Evolutionary conservation across 2,888 invertebrate genomes (phyloP).

Genomic region (Lapara coniferarum): DNA sequence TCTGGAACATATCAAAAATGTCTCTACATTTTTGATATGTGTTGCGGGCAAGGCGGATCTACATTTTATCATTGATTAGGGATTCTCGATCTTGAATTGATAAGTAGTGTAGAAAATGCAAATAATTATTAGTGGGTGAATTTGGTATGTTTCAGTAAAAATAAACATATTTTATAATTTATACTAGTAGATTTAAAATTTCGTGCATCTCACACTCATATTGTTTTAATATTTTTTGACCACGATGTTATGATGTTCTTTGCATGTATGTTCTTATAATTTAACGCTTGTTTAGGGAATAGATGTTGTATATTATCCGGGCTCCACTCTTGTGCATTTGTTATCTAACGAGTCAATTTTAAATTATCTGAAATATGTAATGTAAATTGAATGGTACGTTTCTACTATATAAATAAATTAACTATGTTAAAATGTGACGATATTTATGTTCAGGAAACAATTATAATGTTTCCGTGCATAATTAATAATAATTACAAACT

Average conservation of each 20-base stretch:
- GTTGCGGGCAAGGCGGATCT: no score
- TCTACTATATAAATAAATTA: constrained; percentile 4
- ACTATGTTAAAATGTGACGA: neutral
- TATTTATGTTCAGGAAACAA: neutral
- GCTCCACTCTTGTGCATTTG: neutral
- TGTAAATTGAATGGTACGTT: constrained; percentile 16
- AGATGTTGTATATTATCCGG: neutral
- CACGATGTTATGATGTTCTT: neutral
- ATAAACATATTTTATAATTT: no score
- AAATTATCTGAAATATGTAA: neutral
- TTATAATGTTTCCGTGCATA: neutral
- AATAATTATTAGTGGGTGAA: no score
- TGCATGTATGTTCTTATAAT: neutral
- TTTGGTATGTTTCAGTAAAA: no score
- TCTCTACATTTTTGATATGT: no score
- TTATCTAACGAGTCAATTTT: constrained; percentile 14
- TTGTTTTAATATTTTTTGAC: neutral
- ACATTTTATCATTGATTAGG: no score
- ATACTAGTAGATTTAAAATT: no score
- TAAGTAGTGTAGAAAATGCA: no score
- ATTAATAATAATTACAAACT: neutral
- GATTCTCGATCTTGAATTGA: no score
- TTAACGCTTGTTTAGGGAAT: no score
- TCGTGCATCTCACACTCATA: no score
- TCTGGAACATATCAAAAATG: no score